Percentiles rank a stretch among this genome's conserved stretches.
Conservation (phyloP, 1,140 invertebrate genomes). For the Megathymus violae region DNA sequence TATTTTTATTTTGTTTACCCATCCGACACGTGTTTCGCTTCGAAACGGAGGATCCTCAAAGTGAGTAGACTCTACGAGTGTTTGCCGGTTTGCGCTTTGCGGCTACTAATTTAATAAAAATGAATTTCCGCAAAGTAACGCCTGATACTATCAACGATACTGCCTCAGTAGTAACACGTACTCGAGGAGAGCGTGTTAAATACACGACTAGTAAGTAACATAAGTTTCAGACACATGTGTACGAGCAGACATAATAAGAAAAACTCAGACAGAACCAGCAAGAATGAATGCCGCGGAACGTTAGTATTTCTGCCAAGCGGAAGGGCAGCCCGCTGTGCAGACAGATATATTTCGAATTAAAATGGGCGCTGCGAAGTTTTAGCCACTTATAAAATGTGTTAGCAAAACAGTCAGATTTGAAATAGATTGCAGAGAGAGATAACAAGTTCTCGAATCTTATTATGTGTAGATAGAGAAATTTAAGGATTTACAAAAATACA, state of each 20-base stretch:
- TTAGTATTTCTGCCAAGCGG: slow-evolving; percentile 31
- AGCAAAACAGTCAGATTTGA: neutral
- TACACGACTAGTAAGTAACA: neutral
- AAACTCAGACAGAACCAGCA: slow-evolving; percentile 26
- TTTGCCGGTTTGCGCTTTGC: too few relatives aligned
- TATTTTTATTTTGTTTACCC: too few relatives aligned
- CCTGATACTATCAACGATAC: too few relatives aligned
- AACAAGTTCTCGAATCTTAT: neutral
- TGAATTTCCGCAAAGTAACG: too few relatives aligned
- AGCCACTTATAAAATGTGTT: slow-evolving; percentile 3
- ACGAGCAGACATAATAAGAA: slow-evolving; percentile 30
- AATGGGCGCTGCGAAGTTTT: slow-evolving; percentile 1
- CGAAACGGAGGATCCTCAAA: too few relatives aligned
- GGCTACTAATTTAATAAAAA: too few relatives aligned
- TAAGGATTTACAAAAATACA: too few relatives aligned
- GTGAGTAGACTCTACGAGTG: too few relatives aligned
- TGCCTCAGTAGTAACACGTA: too few relatives aligned
- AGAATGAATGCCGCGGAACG: slow-evolving; percentile 27
- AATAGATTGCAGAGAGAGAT: neutral
- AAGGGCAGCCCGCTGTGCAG: slow-evolving; percentile 17
- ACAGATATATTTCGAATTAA: slow-evolving; percentile 29
- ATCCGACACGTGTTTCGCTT: too few relatives aligned
- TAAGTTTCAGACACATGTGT: slow-evolving; percentile 23
- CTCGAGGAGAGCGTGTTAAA: neutral
- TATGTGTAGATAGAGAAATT: neutral